Base-by-base conservation (phyloP, 1,140 invertebrate species). In the Oncopeltus fasciatus region DNA sequence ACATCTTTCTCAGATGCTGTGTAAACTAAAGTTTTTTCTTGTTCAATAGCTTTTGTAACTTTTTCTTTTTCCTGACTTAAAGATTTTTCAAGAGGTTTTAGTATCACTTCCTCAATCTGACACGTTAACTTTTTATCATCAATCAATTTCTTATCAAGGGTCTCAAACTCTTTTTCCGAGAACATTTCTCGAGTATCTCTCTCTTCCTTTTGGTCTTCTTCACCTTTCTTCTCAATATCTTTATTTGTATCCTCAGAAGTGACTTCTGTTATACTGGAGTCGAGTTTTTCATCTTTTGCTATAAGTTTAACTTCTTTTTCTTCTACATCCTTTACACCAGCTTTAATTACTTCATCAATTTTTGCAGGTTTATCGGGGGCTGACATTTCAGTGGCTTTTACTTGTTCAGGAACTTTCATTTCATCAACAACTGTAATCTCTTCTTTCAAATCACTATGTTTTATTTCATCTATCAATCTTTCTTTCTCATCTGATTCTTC, bases 371-470 rank as follows among this genome's bases (percentile, higher is more conserved):
- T 29, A 3, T 21, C 57, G 20, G 16, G 18, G n/a, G 26, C 2
- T 43, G 29, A 31, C 24, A 21, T 21, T 58, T 58, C 57, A 11
- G 28, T 29, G 29, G 12, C 26, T 21, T 58, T 31, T 20, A 3
- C 2, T 58, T 33, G 3, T 21, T 31, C 27, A 3, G 21, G 1
- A 49, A 16, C 14, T 27, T 56, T 33, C 9, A 26, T 26, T 57
- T 26, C 33, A 14, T 26, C 24, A n/a, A n/a, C n/a, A n/a, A n/a
- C n/a, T n/a, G n/a, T n/a, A n/a, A n/a, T n/a, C 51, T 59, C 56
- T 62, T 33, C 46, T n/a, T 47, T 20, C 12, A 29, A 16, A 58
- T 63, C 38, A 51, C 1, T 38, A 44, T n/a, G 59, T 59, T 57
- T 60, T 61, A 14, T 44, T 60, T 47, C 26, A 60, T 24, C 44